Percentiles rank a stretch among this genome's conserved stretches.
phyloP scores from a whole-genome alignment of 1,140 invertebrate species.

The Nautilus pompilius region DNA sequence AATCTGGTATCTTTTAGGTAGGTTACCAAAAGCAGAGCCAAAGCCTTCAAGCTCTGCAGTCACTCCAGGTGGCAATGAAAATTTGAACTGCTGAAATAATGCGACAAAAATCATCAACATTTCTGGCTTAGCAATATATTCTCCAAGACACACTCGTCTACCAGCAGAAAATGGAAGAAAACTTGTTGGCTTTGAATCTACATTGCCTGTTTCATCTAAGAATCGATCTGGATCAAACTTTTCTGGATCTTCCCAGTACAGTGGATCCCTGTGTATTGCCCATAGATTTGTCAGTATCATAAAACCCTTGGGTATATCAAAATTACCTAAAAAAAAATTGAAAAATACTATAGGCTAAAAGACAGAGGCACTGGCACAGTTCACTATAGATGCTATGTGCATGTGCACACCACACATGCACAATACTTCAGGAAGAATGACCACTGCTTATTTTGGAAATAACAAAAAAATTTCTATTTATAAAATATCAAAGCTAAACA shows the following conservation, averaged over 20 bases:
- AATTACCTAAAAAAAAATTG: conserved; percentile 41
- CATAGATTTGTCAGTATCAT: conserved; percentile 81
- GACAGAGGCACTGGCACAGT: no score
- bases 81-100: conserved; percentile 16
- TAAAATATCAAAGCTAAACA: no score
- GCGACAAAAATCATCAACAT: conserved; percentile 13
- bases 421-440: no score
- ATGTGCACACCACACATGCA: no score
- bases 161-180: conserved; percentile 27
- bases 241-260: conserved; percentile 70
- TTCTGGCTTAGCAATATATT: conserved; percentile 16
- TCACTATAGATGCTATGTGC: no score
- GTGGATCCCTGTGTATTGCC: conserved; percentile 69
- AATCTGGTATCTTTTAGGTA: no score
- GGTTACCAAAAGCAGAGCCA: no score
- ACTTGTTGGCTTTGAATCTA: conserved; percentile 16
- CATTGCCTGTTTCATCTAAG: conserved; percentile 33
- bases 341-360: no score
- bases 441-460: no score
- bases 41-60: not conserved
- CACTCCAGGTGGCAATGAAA: conserved; percentile 6
- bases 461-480: no score
- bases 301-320: conserved; percentile 68
- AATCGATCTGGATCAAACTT: conserved; percentile 69
- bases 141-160: conserved; percentile 21